Conservation (phyloP, 2,888 invertebrate genomes). For the Chymomyza amoena region DNA sequence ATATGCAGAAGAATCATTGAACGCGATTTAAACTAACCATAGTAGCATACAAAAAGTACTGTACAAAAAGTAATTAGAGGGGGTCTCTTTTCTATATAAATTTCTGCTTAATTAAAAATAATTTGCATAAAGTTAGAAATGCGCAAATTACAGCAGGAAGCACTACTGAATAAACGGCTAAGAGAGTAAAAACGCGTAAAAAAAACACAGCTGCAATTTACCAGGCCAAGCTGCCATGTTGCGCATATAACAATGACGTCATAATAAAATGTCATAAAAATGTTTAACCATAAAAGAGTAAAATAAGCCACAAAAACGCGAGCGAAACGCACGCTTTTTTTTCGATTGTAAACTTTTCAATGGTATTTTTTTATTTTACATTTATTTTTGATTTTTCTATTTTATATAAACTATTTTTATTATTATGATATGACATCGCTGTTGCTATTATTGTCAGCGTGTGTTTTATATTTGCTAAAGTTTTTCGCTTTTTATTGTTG, state of each 20-base stretch:
- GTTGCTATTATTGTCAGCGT: neutral
- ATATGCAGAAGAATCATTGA: neutral
- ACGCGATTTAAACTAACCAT: neutral
- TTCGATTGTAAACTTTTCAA: too few species aligned
- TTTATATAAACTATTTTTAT: neutral
- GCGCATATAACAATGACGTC: neutral
- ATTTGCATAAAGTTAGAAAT: neutral
- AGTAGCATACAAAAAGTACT: neutral
- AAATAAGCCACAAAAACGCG: too few species aligned
- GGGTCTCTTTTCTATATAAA: neutral
- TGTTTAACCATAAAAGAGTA: too few species aligned
- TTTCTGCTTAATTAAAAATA: neutral
- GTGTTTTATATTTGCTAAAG: conserved; percentile 13
- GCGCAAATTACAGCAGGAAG: too few species aligned
- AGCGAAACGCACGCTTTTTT: too few species aligned
- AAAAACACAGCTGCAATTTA: neutral
- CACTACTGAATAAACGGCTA: too few species aligned
- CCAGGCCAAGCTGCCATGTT: neutral
- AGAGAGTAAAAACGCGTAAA: neutral
- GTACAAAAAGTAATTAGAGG: neutral
- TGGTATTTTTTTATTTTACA: too few species aligned
- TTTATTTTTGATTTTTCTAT: neutral
- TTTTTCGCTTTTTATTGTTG: conserved; percentile 10
- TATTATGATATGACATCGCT: neutral
- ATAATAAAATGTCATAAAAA: neutral